Conservation (phyloP, 2,888 invertebrate species). For the Lasioglossum figueresi region DNA sequence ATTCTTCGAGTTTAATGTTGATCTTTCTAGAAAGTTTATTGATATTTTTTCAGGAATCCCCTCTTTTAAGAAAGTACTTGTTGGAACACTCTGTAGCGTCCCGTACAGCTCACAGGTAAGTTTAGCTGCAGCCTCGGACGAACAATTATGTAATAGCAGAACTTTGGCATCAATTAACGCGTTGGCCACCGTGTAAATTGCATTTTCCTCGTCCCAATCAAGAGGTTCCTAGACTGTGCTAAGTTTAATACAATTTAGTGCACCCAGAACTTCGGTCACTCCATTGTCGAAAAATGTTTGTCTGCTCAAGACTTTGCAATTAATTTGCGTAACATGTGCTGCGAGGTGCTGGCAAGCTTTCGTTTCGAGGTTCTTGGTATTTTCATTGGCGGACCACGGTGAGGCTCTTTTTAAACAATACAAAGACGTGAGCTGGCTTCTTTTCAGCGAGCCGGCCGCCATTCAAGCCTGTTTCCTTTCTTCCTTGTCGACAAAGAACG, state of each 20-base stretch:
- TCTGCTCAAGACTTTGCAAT: background rate
- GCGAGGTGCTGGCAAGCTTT: background rate
- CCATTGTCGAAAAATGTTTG: background rate
- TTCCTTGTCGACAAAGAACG: constrained; percentile 29
- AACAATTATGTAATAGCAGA: background rate
- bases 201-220: background rate
- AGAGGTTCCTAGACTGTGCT: background rate
- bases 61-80: too few species aligned
- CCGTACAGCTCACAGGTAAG: background rate
- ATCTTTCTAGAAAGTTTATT: too few species aligned
- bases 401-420: constrained; percentile 33
- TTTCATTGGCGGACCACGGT: background rate
- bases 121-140: background rate
- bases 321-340: background rate
- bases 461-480: constrained; percentile 32
- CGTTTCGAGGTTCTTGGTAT: background rate
- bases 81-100: background rate
- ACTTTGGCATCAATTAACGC: background rate
- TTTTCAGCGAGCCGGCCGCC: constrained; percentile 18
- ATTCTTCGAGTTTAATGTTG: too few species aligned
- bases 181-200: background rate
- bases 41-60: too few species aligned
- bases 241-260: background rate
- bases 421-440: constrained; percentile 19
- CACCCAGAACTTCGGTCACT: background rate